Evolutionary conservation across 2,797 vertebrate genomes (phyloP).

Genomic region (Pseudochaenichthys georgianus): DNA sequence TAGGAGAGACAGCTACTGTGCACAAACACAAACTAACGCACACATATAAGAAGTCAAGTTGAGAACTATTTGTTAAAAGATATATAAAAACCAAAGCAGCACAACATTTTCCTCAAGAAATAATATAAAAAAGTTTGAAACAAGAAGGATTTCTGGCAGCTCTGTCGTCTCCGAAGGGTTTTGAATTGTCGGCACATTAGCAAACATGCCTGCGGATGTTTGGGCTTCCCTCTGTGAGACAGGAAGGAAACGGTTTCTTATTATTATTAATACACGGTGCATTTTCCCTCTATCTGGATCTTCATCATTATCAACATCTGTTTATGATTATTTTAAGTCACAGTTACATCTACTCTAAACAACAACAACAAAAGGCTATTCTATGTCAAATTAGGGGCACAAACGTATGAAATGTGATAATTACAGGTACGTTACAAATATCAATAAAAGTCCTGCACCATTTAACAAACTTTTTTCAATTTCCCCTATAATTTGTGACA

Average conservation of each 20-base stretch:
- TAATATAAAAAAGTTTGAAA: conserved; percentile 3
- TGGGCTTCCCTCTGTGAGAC: conserved; percentile 19
- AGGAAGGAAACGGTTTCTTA: neutral
- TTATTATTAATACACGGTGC: conserved; percentile 5
- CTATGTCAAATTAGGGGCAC: no score
- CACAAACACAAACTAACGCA: neutral
- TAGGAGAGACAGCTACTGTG: conserved; percentile 10
- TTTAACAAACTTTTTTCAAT: neutral
- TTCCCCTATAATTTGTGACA: neutral
- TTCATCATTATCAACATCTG: conserved; percentile 2
- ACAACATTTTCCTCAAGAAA: conserved; percentile 12
- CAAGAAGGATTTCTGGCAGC: conserved; percentile 17
- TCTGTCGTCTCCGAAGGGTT: conserved; percentile 11
- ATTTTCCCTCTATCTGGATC: neutral
- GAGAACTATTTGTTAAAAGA: conserved; percentile 17
- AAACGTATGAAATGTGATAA: neutral
- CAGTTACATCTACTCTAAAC: neutral
- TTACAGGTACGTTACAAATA: neutral
- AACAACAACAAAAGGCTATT: neutral
- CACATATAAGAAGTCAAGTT: conserved; percentile 6
- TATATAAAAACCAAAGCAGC: neutral
- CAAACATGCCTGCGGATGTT: conserved; percentile 46
- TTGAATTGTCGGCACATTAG: conserved; percentile 31
- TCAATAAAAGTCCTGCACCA: neutral
- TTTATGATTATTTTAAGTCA: conserved; percentile 13